Evolutionary conservation across 2,113 vertebrate species (phyloP).

Genomic region (Hiodon tergisus): DNA sequence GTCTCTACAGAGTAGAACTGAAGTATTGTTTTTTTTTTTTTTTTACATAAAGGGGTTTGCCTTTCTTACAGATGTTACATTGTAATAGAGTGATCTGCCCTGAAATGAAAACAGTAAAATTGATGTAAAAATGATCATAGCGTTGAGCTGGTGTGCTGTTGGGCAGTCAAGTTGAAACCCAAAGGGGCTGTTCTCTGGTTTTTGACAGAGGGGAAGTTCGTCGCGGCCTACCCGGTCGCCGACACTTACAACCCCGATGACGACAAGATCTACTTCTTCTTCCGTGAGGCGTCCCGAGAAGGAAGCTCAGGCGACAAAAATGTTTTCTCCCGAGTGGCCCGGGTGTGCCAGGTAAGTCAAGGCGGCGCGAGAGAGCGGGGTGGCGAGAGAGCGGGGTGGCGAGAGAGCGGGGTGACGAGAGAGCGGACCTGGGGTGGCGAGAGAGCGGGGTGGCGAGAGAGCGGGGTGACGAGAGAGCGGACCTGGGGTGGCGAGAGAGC

Average conservation of each 20-base stretch:
- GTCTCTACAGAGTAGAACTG: too few species aligned
- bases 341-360: conserved; percentile 86
- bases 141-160: too few species aligned
- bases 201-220: conserved; percentile 85
- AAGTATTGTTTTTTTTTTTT: too few species aligned
- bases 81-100: too few species aligned
- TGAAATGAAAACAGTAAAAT: too few species aligned
- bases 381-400: not conserved
- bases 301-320: conserved; percentile 78
- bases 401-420: conserved; percentile 5
- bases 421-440: not conserved
- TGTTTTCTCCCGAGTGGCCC: conserved; percentile 87
- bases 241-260: conserved; percentile 95
- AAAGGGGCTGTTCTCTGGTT: conserved; percentile 16
- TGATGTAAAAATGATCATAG: too few species aligned
- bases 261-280: conserved; percentile 98
- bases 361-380: not conserved
- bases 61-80: too few species aligned
- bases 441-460: not conserved
- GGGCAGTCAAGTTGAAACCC: not conserved
- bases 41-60: too few species aligned
- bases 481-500: not conserved
- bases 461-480: not conserved
- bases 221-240: conserved; percentile 83
- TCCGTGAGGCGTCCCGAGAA: conserved; percentile 88